These are phyloP conservation scores for Paracanthobrama guichenoti DNA, from an alignment of 2,113 vertebrate species.

Conservation along the genomic window DNA sequence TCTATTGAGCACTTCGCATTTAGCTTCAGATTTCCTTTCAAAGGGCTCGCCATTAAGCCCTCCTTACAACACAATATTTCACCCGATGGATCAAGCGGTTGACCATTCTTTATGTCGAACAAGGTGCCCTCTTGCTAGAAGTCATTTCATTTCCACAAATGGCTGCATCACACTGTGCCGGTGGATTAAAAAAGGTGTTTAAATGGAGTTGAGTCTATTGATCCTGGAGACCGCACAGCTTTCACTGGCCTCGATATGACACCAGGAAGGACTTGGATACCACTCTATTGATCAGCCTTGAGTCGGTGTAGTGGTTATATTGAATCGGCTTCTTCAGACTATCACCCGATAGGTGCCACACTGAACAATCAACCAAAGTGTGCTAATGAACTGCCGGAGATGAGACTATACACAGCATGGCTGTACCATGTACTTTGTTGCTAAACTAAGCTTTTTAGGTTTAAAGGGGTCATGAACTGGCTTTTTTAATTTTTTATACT, in stretches of 20 bases:
- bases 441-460: not conserved
- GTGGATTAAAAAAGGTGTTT: conserved; percentile 56
- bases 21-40: conserved; percentile 17
- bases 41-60: conserved; percentile 58
- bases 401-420: too few species aligned
- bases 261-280: conserved; percentile 63
- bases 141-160: conserved; percentile 60
- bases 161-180: conserved; percentile 65
- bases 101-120: conserved; percentile 63
- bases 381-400: not conserved
- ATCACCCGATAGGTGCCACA: conserved; percentile 14
- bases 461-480: not conserved
- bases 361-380: not conserved
- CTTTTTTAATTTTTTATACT: too few species aligned
- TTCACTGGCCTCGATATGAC: conserved; percentile 67
- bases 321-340: not conserved
- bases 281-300: conserved; percentile 66
- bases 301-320: conserved; percentile 29
- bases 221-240: conserved; percentile 59
- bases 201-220: conserved; percentile 61
- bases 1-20: not conserved
- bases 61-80: conserved; percentile 64
- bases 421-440: not conserved
- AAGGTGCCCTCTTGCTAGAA: conserved; percentile 52
- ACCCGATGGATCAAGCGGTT: conserved; percentile 51